These are phyloP conservation scores for Chondrilla cf. caribensis DNA, from an alignment of 37 sponge, comb jelly and placozoan genomes.

Conservation along the genomic window DNA sequence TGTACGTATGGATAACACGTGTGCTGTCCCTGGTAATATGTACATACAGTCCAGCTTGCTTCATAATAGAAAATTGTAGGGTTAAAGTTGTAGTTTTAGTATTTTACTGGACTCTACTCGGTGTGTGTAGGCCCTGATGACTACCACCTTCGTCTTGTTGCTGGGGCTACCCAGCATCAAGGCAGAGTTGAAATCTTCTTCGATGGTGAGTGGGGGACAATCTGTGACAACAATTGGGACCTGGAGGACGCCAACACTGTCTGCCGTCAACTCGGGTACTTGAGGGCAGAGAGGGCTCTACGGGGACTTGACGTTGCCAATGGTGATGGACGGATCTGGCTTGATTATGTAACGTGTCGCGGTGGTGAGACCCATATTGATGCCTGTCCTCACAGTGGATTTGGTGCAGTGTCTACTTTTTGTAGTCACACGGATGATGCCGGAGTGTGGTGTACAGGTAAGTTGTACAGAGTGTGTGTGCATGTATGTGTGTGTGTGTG, in stretches of 20 bases:
- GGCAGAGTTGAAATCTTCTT: conserved; percentile 12
- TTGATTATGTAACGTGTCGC: conserved; percentile 55
- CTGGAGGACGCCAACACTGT: background rate
- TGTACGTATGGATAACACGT: too few relatives aligned
- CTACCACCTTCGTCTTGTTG: background rate
- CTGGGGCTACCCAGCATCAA: background rate
- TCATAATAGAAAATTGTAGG: too few relatives aligned
- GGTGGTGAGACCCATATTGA: conserved; percentile 54
- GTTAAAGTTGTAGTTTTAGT: too few relatives aligned
- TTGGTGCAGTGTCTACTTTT: conserved; percentile 2
- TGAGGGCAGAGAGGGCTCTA: background rate
- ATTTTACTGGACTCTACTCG: too few relatives aligned
- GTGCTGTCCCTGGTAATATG: too few relatives aligned
- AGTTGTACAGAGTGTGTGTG: background rate
- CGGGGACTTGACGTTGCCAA: background rate
- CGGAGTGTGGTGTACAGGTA: conserved; percentile 24
- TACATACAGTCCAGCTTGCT: too few relatives aligned
- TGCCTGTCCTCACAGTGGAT: conserved; percentile 40
- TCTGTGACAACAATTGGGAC: conserved; percentile 17
- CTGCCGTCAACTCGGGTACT: conserved; percentile 10
- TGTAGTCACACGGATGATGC: conserved; percentile 16
- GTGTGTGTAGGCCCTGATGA: conserved; percentile 13
- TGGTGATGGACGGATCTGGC: conserved; percentile 30
- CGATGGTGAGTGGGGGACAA: conserved; percentile 21
- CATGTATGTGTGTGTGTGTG: conserved; percentile 5